Conservation (phyloP, 2,113 vertebrate genomes). For the Speoplatyrhinus poulsoni region DNA sequence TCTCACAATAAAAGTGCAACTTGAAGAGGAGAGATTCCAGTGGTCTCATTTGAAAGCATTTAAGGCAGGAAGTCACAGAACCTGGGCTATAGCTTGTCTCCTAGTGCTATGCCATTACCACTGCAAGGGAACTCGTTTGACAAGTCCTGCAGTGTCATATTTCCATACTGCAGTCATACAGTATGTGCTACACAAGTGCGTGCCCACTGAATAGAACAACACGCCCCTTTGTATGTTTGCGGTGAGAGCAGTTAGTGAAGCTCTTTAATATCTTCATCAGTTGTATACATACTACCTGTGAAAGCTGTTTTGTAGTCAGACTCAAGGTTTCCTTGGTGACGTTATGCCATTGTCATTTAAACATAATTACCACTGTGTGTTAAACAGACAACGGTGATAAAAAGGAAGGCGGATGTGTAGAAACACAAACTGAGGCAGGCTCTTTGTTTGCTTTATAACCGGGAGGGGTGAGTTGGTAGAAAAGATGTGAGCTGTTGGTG, state of each 20-base stretch:
- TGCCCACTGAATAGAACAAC: conserved; percentile 30
- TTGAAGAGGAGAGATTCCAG: background rate
- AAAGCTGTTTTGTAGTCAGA: background rate
- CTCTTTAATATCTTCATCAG: too few relatives aligned
- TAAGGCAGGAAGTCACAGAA: conserved; percentile 7
- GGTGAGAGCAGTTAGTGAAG: background rate
- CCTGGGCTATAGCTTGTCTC: too few relatives aligned
- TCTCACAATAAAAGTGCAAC: background rate
- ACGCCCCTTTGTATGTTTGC: background rate
- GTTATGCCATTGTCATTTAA: too few relatives aligned
- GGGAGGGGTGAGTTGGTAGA: too few relatives aligned
- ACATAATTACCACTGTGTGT: too few relatives aligned
- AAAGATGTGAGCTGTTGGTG: too few relatives aligned
- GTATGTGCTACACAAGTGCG: conserved; percentile 14
- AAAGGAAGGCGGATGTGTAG: too few relatives aligned
- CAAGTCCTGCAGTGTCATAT: conserved; percentile 23
- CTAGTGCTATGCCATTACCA: conserved; percentile 6
- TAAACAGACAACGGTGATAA: too few relatives aligned
- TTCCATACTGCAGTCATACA: conserved; percentile 36
- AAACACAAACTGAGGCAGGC: too few relatives aligned
- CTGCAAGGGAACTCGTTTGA: conserved; percentile 29
- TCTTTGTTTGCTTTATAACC: too few relatives aligned
- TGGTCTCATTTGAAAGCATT: conserved; percentile 13
- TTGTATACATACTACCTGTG: too few relatives aligned
- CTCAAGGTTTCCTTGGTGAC: background rate